Evolutionary conservation across 1,140 invertebrate genomes (phyloP), one percentile per base, ranked within the genome.

Genomic region (Agrypnia vestita): DNA sequence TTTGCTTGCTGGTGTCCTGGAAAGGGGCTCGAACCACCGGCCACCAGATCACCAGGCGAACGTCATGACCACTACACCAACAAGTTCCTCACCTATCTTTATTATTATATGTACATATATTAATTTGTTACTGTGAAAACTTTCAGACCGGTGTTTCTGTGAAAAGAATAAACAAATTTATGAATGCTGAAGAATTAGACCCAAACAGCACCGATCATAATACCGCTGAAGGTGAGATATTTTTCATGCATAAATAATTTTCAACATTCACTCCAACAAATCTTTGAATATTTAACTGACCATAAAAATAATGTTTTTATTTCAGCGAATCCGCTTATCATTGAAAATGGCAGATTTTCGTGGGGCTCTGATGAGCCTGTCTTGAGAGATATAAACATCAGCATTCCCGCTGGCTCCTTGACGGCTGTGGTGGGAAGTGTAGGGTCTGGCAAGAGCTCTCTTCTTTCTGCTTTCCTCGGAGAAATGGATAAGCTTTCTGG

Each of bases 401-500:
- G 91, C 75, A 90, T 96, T 51, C 90, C 91, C 35, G 90, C 92
- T 79, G 92, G 92, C 21, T 92, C 92, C 55, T 89, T 97, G 10
- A 93, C 95, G 49, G 96, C 96, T n/a, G 91, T 97, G 56, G 96
- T 97, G 47, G 97, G 97, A 43, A 92, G 92, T 59, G 96, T 98
- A 1, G 97, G 97, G 75, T 93, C 95, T 46, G 97, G 97, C 43
- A 98, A 98, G 90, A 96, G 94, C 84, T 97, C 96, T 43, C 89
- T 98, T 1, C 89, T 98, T 44, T 94, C 95, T 15, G 96, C 97
- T 3, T 89, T 97, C 61, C 90, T 98, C 0, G 97, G 96, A 35
- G 96, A 98, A 91, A 97, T 98, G 95, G 93, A 95, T 74, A 95
- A 93, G 88, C 84, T 92, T 21, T 92, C 91, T n/a, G 96, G 96